These are phyloP conservation scores for Selene dorsalis DNA, from an alignment of 2,797 vertebrate genomes.

Conservation along the genomic window DNA sequence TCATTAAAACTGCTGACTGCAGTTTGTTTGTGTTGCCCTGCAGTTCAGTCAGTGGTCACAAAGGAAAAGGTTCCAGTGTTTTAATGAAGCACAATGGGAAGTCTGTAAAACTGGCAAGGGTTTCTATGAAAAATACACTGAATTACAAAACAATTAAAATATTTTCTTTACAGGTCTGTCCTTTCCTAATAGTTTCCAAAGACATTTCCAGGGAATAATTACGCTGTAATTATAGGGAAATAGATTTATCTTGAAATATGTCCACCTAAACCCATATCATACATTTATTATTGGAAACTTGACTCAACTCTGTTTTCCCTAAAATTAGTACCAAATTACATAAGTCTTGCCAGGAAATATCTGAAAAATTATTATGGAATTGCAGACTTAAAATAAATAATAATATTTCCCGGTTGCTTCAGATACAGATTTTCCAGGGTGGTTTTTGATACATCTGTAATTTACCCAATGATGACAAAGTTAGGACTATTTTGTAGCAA, in stretches of 20 bases:
- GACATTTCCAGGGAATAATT: not conserved
- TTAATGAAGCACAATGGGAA: not conserved
- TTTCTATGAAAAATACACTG: not conserved
- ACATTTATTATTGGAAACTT: not conserved
- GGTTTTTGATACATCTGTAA: not conserved
- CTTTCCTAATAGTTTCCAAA: not conserved
- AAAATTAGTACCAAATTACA: not conserved
- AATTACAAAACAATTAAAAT: not conserved
- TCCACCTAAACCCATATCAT: not conserved
- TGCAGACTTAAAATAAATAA: not conserved
- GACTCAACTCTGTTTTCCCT: not conserved
- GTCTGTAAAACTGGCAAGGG: constrained; percentile 5
- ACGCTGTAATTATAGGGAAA: not conserved
- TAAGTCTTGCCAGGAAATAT: not conserved
- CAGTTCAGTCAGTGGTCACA: not conserved
- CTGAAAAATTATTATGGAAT: not conserved
- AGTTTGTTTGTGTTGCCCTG: constrained; percentile 21
- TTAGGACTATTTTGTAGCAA: not conserved
- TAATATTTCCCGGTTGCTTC: not conserved
- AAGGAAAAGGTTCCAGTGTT: not conserved
- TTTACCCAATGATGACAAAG: not conserved
- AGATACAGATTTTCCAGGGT: not conserved
- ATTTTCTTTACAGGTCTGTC: not conserved
- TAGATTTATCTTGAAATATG: not conserved
- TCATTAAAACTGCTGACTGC: not conserved